Evolutionary conservation across 1,140 invertebrate species (phyloP), one percentile per base, ranked within the genome.

Genomic region (Drosophila suzukii): DNA sequence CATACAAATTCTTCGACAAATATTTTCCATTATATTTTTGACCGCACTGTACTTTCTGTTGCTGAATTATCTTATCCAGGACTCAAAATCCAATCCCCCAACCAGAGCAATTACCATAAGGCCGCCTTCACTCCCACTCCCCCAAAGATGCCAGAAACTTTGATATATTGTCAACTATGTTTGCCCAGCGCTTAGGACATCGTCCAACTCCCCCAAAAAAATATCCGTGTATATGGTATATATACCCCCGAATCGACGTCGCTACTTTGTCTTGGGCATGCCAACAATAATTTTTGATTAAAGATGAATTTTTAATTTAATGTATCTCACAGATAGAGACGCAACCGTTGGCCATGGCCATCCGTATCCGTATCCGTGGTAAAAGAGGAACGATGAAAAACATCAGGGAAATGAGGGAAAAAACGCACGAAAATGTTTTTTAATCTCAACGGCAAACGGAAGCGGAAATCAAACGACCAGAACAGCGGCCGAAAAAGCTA

Each of bases 271-370:
- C 81, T 78, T 86, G 83, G 53, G 71, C 75, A 76, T 88, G 83
- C 75, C 83, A 91, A 89, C 90, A 91, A 91, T 91, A 91, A 91
- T 91, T 91, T 91, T 91, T 91, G 90, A 91, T 91, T 91, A 91
- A 91, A 91, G 90, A 91, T 91, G 90, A 91, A 91, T 91, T 91
- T 91, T 91, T 91, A 91, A 91, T 91, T 91, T 91, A 90, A 91
- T 90, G 85, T 90, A 81, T 85, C 86, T 85, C 85, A 72, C 85
- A 90, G 85, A 84, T 85, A 90, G 84, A 83, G 77, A 85, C 72
- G 63, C 75, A 75, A 57, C 63, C 63, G 63, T 67, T 62, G 41
- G 70, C 59, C 71, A 57, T 27, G 49, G 75, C 72, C 49, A 51
- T 51, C 49, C 59, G 56, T 68, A 72, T 70, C 51, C 43, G 61